These are phyloP conservation scores for Jaculus jaculus DNA, from an alignment of 2,113 vertebrate species.

Conservation along the genomic window DNA sequence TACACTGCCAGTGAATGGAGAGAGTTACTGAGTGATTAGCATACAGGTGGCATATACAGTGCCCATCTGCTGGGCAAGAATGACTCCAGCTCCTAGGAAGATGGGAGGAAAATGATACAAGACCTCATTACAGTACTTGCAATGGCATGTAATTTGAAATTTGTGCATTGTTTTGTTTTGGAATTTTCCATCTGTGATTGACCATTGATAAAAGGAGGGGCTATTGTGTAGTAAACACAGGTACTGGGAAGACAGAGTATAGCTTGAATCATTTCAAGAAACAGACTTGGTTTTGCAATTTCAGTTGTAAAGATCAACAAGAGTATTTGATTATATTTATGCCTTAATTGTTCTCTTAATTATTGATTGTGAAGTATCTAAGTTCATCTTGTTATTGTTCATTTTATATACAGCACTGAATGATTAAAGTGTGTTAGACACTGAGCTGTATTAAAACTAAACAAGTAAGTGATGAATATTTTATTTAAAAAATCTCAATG, in stretches of 20 bases:
- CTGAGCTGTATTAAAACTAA: constrained; percentile 34
- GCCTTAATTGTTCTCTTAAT: constrained; percentile 5
- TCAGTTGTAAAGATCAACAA: background rate
- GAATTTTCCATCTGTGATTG: background rate
- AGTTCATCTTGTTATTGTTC: background rate
- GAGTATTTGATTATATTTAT: constrained; percentile 37
- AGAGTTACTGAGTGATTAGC: too few species aligned
- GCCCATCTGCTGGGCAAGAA: background rate
- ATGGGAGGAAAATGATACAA: background rate
- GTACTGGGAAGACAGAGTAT: constrained; percentile 11
- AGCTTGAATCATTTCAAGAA: constrained; percentile 19
- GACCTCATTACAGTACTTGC: background rate
- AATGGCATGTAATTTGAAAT: background rate
- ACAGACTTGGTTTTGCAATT: background rate
- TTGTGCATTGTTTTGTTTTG: background rate
- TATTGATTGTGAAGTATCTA: constrained; percentile 33
- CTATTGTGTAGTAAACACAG: background rate
- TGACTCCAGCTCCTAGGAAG: background rate
- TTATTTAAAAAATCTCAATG: constrained; percentile 62
- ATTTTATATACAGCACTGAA: background rate
- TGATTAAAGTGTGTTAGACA: constrained; percentile 43
- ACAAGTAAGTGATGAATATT: background rate
- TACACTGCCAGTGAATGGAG: background rate
- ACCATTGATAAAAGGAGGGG: background rate
- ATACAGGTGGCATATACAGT: background rate